A percentile compares a stretch with the other conserved stretches of the same genome.
phyloP scores from a whole-genome alignment of 2,797 vertebrate species.

The Periparus ater region DNA sequence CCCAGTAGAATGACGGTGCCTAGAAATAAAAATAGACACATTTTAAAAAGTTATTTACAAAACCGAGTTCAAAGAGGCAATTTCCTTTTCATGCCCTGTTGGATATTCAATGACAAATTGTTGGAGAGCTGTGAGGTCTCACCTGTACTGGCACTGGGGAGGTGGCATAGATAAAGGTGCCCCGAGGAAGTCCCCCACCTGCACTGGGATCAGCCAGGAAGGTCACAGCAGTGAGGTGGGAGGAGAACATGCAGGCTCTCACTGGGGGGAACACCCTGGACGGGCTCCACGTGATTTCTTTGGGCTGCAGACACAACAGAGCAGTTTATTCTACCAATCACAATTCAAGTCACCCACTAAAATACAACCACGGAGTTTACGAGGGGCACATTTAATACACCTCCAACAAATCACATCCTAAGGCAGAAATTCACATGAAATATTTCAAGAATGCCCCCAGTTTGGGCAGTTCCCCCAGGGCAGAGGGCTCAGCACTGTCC shows the following conservation, averaged over 20 bases:
- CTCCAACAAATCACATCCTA: background rate
- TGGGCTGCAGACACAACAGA: constrained; percentile 80
- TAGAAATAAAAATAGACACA: constrained; percentile 38
- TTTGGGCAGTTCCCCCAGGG: background rate
- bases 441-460: background rate
- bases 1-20: constrained; percentile 99
- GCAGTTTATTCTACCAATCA: background rate
- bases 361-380: background rate
- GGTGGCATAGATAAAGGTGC: constrained; percentile 97
- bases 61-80: background rate
- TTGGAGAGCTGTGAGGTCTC: background rate
- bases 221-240: constrained; percentile 92
- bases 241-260: constrained; percentile 97
- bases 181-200: constrained; percentile 93
- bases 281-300: constrained; percentile 96
- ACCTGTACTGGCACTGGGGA: constrained; percentile 95
- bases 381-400: background rate
- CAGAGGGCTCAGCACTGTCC: background rate
- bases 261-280: constrained; percentile 95
- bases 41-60: background rate
- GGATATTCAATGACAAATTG: background rate
- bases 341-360: background rate
- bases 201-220: constrained; percentile 97
- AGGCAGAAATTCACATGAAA: background rate
- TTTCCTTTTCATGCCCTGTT: background rate